Evolutionary conservation across 2,797 vertebrate species (phyloP).

Genomic region (Lerista edwardsae): DNA sequence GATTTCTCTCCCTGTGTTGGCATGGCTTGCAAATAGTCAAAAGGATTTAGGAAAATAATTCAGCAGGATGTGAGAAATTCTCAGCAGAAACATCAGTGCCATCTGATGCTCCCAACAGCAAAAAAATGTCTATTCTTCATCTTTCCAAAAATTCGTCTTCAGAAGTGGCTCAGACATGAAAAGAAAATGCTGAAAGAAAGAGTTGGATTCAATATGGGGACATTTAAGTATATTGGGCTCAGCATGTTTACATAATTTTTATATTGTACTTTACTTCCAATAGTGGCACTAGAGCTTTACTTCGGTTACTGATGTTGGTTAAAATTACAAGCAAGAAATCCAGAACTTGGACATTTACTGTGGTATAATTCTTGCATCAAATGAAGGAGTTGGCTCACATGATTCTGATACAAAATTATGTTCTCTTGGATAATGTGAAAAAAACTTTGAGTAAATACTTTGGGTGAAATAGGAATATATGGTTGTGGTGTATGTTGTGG

Average conservation of each 20-base stretch:
- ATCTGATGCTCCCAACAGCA: background rate
- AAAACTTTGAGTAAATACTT: background rate
- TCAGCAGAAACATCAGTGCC: fast-evolving
- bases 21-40: slow-evolving; percentile 17
- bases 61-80: slow-evolving; percentile 1
- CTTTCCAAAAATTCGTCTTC: background rate
- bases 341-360: background rate
- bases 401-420: background rate
- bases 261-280: background rate
- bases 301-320: slow-evolving; percentile 15
- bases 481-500: background rate
- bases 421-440: background rate
- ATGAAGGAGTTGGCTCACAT: background rate
- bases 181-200: slow-evolving; percentile 6
- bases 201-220: background rate
- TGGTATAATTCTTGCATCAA: background rate
- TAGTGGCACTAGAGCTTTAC: background rate
- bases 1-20: slow-evolving; percentile 27
- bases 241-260: slow-evolving; percentile 11
- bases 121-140: background rate
- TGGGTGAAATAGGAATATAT: background rate
- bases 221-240: background rate
- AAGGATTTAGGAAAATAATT: background rate
- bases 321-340: slow-evolving; percentile 32
- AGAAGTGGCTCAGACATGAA: slow-evolving; percentile 17